These are phyloP conservation scores for Laticauda laticaudata DNA, from an alignment of 2,113 vertebrate genomes.

Conservation along the genomic window DNA sequence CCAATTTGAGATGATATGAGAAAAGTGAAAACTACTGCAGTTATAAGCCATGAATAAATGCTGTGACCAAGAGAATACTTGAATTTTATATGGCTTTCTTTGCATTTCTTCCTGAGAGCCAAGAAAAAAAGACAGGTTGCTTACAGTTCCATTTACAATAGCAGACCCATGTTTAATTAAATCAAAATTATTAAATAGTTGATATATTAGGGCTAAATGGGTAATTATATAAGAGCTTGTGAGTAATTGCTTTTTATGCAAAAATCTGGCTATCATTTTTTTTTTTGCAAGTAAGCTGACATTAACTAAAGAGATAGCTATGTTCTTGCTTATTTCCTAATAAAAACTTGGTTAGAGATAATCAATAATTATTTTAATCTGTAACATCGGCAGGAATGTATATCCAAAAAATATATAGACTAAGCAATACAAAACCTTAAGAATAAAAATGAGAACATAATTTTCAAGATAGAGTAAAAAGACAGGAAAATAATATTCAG, in stretches of 20 bases:
- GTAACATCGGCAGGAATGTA: conserved; percentile 47
- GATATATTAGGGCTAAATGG: neutral
- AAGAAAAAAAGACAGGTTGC: neutral
- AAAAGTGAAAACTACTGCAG: neutral
- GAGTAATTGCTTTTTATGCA: conserved; percentile 14
- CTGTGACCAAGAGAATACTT: neutral
- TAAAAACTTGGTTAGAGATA: conserved; percentile 45
- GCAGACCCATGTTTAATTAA: neutral
- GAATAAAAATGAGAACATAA: conserved; percentile 57
- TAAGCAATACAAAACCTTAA: conserved; percentile 55
- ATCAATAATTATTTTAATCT: conserved; percentile 50
- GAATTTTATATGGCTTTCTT: neutral
- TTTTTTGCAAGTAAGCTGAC: conserved; percentile 18
- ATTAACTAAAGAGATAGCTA: conserved; percentile 37
- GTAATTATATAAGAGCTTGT: neutral
- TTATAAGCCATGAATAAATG: neutral
- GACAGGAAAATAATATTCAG: conserved; percentile 50
- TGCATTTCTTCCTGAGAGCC: neutral
- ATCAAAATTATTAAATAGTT: neutral
- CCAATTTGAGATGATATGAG: neutral
- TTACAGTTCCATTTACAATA: neutral
- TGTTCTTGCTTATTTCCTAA: neutral
- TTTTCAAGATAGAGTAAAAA: conserved; percentile 53
- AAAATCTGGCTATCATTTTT: conserved; percentile 6
- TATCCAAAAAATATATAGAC: conserved; percentile 46